phyloP scores from a whole-genome alignment of 2,797 vertebrate genomes.

The Hippoglossus hippoglossus region DNA sequence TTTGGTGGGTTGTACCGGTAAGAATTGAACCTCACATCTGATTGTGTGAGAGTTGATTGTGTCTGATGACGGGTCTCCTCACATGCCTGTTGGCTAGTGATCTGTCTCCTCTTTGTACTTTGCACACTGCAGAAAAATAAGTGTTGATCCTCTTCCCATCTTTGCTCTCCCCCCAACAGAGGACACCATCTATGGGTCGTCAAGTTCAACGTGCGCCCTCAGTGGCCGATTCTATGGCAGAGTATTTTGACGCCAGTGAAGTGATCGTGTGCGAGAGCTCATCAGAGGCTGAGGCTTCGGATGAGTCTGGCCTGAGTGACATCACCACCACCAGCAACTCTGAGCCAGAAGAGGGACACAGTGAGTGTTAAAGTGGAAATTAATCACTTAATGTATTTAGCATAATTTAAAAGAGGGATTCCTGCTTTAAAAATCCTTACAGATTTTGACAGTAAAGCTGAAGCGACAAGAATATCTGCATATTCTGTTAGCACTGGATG shows the following conservation, averaged over 20 bases:
- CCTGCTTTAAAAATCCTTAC: too few relatives aligned
- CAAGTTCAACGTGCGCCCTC: constrained; percentile 85
- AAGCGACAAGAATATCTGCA: too few relatives aligned
- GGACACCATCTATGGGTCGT: constrained; percentile 68
- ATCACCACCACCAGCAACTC: constrained; percentile 89
- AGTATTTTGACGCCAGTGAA: constrained; percentile 93
- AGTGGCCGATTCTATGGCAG: constrained; percentile 89
- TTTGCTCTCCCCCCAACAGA: constrained; percentile 24
- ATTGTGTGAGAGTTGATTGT: background rate
- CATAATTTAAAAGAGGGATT: too few relatives aligned
- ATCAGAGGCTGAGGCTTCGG: constrained; percentile 89
- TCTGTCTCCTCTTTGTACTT: background rate
- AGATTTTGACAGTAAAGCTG: too few relatives aligned
- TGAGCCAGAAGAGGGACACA: constrained; percentile 83
- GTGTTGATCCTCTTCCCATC: background rate
- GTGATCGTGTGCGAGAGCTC: constrained; percentile 88
- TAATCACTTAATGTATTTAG: too few relatives aligned
- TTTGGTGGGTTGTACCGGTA: background rate
- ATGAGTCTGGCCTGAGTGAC: constrained; percentile 90
- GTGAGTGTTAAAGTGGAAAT: constrained; percentile 51
- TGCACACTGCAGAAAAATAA: background rate
- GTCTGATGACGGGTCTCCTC: background rate
- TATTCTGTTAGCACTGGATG: too few relatives aligned
- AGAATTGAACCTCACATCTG: background rate
- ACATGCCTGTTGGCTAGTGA: background rate